A percentile compares a stretch with the other conserved stretches of the same genome.
These are phyloP conservation scores for Paramisgurnus dabryanus DNA, from an alignment of 2,113 vertebrate species.

Conservation along the genomic window DNA sequence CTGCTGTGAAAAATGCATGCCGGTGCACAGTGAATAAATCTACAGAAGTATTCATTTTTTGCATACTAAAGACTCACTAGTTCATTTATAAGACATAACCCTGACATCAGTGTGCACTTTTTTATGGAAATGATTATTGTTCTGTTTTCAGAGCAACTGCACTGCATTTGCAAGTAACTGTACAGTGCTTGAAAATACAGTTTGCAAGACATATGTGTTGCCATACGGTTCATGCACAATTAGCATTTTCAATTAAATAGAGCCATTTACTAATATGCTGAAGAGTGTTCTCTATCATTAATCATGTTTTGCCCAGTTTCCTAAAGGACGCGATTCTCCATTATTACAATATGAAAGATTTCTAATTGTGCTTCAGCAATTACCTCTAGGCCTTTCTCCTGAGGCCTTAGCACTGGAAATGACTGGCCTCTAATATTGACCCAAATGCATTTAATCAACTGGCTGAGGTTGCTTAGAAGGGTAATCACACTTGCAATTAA, in stretches of 20 bases:
- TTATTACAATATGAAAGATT: constrained; percentile 79
- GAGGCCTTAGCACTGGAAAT: constrained; percentile 70
- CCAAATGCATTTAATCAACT: constrained; percentile 77
- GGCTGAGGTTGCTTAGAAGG: constrained; percentile 69
- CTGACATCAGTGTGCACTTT: not conserved
- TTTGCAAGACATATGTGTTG: constrained; percentile 18
- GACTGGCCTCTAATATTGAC: constrained; percentile 78
- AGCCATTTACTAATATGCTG: constrained; percentile 55
- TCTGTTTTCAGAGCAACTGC: not conserved
- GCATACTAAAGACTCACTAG: not conserved
- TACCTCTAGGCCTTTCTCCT: constrained; percentile 69
- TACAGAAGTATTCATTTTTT: not conserved
- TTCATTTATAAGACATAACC: not conserved
- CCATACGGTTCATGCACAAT: constrained; percentile 41
- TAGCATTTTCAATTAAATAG: constrained; percentile 63
- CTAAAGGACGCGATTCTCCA: constrained; percentile 70
- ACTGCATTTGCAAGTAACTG: not conserved
- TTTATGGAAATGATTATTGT: not conserved
- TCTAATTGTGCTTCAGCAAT: constrained; percentile 74
- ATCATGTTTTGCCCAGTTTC: constrained; percentile 64
- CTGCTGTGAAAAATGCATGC: too few relatives aligned
- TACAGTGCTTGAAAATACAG: not conserved
- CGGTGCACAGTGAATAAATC: not conserved
- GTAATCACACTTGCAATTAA: constrained; percentile 79
- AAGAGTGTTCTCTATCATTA: constrained; percentile 61